Evolutionary conservation across 2,113 vertebrate genomes (phyloP).

Genomic region (Tyto alba): DNA sequence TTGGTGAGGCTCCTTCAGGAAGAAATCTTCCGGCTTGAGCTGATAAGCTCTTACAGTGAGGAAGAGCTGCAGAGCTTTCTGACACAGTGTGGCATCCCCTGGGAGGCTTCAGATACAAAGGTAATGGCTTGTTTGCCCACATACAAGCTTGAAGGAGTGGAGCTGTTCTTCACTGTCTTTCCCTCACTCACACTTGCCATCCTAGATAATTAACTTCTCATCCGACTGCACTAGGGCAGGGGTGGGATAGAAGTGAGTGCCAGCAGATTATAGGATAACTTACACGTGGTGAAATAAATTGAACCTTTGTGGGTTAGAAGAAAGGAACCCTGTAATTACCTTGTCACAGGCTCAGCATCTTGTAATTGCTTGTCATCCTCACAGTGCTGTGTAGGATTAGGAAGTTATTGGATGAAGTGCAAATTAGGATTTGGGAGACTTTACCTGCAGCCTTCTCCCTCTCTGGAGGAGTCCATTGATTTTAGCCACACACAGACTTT

Average conservation of each 20-base stretch:
- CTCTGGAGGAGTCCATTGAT: neutral
- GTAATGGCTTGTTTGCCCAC: conserved; percentile 62
- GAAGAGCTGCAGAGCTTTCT: conserved; percentile 81
- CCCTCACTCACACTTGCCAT: neutral
- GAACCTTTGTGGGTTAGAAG: conserved; percentile 15
- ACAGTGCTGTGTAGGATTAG: neutral
- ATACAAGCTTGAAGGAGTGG: neutral
- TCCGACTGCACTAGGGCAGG: neutral
- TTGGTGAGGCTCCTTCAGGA: conserved; percentile 90
- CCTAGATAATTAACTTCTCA: neutral
- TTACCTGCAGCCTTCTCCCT: neutral
- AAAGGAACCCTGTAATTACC: conserved; percentile 30
- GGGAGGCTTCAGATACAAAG: conserved; percentile 73
- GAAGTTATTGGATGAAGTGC: neutral
- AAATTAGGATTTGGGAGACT: neutral
- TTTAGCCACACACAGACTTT: neutral
- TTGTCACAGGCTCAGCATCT: neutral
- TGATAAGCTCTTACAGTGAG: conserved; percentile 78
- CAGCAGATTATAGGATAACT: conserved; percentile 26
- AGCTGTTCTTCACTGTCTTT: neutral
- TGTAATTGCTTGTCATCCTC: conserved; percentile 16
- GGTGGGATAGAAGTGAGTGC: neutral
- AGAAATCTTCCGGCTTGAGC: conserved; percentile 80
- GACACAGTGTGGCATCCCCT: conserved; percentile 73
- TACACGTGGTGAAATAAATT: neutral